Base-by-base conservation (phyloP, 2,797 vertebrate species). In the Diceros bicornis region DNA sequence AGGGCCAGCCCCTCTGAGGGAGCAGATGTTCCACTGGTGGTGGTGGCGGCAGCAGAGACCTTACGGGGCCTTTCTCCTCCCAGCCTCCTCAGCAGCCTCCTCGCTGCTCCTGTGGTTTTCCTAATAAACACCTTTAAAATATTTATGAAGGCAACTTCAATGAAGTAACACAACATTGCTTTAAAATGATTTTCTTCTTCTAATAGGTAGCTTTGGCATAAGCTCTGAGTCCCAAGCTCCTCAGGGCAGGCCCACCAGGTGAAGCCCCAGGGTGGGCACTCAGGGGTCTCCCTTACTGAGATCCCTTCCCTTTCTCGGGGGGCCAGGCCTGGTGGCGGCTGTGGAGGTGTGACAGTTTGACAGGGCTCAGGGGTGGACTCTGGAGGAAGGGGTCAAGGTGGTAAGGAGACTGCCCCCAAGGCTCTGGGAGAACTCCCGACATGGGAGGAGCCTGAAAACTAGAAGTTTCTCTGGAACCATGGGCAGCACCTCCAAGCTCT, bases 101-200 rank as follows among this genome's bases (percentile, higher is more conserved):
- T 94, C 59, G 91, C 86, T 20, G 10, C 59, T 96, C 92, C 89
- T 85, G 91, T 59, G 82, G 94, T 96, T 97, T 97, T 97, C 89
- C 89, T 97, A 96, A 95, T 97, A 97, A 97, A 96, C 72, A 94
- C 68, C 89, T 95, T 83, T 96, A 91, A 97, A 97, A 96, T 97
- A 97, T 97, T 96, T 96, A 97, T 94, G 83, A 96, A 88, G 93
- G 92, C 59, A 91, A 91, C 93, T 90, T 93, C 89, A 66, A 1
- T 74, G 93, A 96, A 96, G 91, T 62, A 89, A 69, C 29, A 59
- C 61, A 77, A 61, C 88, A 77, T 78, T 44, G 61, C 86, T 89
- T 93, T 90, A 84, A 91, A 89, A 87, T 81, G 27, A 55, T 85
- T 95, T 97, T 79, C 62, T 94, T 81, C 55, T 85, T 74, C 77